Base-by-base conservation (phyloP, 2,113 vertebrate genomes). In the Cranoglanis bouderius region DNA sequence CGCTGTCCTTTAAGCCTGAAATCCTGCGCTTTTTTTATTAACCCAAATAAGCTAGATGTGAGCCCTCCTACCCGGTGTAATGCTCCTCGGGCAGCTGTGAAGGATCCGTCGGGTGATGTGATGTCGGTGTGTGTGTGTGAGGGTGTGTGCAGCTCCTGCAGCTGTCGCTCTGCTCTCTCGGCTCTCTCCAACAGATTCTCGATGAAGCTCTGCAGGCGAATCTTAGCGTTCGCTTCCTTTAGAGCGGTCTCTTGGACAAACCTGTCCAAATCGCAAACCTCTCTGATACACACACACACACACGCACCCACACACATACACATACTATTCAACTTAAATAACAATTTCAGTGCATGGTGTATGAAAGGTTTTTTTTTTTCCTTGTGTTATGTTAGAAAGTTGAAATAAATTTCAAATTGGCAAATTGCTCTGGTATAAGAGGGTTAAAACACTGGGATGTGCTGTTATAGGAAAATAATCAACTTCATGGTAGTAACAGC, bases 121-220 rank as follows among this genome's bases (percentile, higher is more conserved):
- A 53, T 95, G 96, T 90, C 95, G 93, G 90, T 29, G 70, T 84
- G 84, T 19, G 74, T 75, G 65, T 67, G 35, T 72, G 55, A 85
- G 88, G 10, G 88, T 35, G 84, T 85, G 88, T 0, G 92, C 53
- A 90, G 51, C 63, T 90, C 96, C 94, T 97, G 96, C 0, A 99
- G 92, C 92, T 97, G 97, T 53, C 96, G 94, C 92, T 99, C 98
- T 0, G 98, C 98, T 0, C 95, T 94, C 90, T 98, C 98, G 0
- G 97, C 98, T 2, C 98, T 94, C 35, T 98, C 97, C 93, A 99
- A 92, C 90, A 99, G 93, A 90, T 97, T 95, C 96, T 99, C 98
- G 0, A 99, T 99, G 92, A 99, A 99, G 55, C 95, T 95, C 94
- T 99, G 98, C 51, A 99, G 97, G 0, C 97, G 95, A 80, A 96